Percentiles rank a stretch among this genome's conserved stretches.
These are phyloP conservation scores for Atrichornis clamosus DNA, from an alignment of 2,113 vertebrate species.

Conservation along the genomic window DNA sequence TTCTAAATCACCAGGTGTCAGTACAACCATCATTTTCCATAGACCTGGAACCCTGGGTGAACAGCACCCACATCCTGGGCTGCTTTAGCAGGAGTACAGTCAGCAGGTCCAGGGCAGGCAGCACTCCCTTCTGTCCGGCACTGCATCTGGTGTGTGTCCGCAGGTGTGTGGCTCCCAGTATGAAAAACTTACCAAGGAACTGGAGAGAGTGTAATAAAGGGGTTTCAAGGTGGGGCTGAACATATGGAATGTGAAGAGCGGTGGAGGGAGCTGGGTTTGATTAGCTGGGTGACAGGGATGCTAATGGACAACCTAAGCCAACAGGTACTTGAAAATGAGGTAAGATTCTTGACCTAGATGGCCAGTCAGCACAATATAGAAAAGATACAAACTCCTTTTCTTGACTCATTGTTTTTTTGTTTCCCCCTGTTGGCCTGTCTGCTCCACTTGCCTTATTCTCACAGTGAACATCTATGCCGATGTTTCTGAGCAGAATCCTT, in stretches of 20 bases:
- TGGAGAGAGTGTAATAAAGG: neutral
- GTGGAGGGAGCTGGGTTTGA: neutral
- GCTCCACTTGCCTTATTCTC: neutral
- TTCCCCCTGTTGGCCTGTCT: neutral
- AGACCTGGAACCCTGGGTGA: neutral
- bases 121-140: neutral
- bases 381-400: neutral
- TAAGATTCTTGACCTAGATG: neutral
- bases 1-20: neutral
- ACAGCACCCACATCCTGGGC: neutral
- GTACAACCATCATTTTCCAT: neutral
- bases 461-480: neutral
- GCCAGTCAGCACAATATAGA: neutral
- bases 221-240: neutral
- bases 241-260: neutral
- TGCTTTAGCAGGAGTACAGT: neutral
- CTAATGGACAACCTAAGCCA: neutral
- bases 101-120: neutral
- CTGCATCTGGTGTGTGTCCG: neutral
- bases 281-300: neutral
- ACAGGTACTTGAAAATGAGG: neutral
- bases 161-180: neutral
- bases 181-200: neutral
- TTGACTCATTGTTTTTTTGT: neutral
- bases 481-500: neutral